Evolutionary conservation across 2,888 invertebrate genomes (phyloP).

Genomic region (Andricus curvator): DNA sequence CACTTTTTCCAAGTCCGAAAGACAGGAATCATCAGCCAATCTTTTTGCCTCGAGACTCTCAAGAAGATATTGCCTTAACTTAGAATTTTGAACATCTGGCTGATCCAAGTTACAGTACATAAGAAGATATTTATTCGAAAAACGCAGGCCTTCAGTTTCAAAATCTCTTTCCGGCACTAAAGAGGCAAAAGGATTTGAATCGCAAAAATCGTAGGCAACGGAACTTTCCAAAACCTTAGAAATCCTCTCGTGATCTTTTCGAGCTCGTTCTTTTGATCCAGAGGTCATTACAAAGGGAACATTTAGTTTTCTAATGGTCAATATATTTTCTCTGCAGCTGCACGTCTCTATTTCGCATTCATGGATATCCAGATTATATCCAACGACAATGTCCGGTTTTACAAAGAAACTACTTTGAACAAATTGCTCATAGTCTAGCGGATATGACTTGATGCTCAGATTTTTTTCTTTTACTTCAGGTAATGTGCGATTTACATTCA

Average conservation of each 20-base stretch:
- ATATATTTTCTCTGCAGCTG: conserved; percentile 45
- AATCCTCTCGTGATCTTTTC: not conserved
- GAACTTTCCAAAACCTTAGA: not conserved
- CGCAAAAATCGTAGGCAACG: not conserved
- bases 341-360: conserved; percentile 40
- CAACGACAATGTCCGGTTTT: conserved; percentile 60
- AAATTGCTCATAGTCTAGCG: conserved; percentile 1
- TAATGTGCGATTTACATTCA: not conserved
- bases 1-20: not conserved
- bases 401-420: conserved; percentile 43
- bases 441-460: not conserved
- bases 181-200: not conserved
- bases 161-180: not conserved
- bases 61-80: not conserved
- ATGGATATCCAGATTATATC: conserved; percentile 62
- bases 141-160: conserved; percentile 1
- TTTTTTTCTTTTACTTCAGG: not conserved
- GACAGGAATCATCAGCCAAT: not conserved
- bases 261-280: not conserved
- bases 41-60: not conserved
- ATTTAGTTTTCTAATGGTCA: conserved; percentile 53
- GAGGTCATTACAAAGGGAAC: conserved; percentile 55
- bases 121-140: not conserved
- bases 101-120: not conserved
- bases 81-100: not conserved